phyloP scores from a whole-genome alignment of 1,140 invertebrate species.

The Neodiprion virginianus region DNA sequence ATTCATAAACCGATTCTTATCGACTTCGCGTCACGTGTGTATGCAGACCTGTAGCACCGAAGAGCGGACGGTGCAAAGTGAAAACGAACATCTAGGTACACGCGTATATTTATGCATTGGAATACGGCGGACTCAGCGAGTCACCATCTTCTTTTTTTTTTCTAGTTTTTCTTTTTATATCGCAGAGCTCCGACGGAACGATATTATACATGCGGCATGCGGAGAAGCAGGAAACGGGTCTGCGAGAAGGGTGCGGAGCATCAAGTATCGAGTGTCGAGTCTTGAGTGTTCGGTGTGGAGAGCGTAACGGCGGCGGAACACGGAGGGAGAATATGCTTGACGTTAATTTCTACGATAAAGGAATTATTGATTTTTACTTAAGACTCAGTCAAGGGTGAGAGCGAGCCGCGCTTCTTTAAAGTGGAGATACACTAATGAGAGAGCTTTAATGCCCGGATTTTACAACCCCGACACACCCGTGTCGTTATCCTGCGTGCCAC shows the following conservation, averaged over 20 bases:
- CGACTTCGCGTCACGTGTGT: neutral
- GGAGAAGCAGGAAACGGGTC: conserved; percentile 35
- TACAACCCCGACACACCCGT: no score
- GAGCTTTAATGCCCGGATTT: neutral
- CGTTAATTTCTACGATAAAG: conserved; percentile 60
- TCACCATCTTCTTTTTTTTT: no score
- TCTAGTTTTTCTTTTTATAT: no score
- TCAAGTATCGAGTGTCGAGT: conserved; percentile 29
- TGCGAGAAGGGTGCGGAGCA: neutral
- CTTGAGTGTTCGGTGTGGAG: conserved; percentile 33
- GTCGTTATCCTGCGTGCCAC: no score
- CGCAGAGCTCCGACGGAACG: neutral
- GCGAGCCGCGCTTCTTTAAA: conserved; percentile 22
- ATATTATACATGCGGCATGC: conserved; percentile 30
- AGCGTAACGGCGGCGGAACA: conserved; percentile 8
- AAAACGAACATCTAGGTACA: no score
- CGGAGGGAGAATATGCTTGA: conserved; percentile 57
- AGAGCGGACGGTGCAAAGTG: no score
- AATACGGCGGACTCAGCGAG: no score
- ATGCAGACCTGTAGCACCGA: no score
- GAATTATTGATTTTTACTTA: conserved; percentile 63
- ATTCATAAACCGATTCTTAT: conserved; percentile 1
- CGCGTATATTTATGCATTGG: no score
- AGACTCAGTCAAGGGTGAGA: conserved; percentile 48
- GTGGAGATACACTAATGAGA: conserved; percentile 7